Conservation (phyloP, 2,797 vertebrate genomes). For the Macropus fuliginosus region DNA sequence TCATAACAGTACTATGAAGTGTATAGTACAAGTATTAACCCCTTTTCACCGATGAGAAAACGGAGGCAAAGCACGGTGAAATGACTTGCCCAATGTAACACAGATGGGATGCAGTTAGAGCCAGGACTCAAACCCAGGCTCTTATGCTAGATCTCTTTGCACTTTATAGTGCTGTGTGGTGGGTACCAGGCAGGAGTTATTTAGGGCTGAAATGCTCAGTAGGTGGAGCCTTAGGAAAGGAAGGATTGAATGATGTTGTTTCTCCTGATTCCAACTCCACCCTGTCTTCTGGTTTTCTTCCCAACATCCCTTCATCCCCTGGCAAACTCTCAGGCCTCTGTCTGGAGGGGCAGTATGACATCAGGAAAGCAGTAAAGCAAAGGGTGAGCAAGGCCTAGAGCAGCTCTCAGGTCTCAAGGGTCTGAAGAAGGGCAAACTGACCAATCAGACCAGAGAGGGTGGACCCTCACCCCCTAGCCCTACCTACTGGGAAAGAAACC, state of each 20-base stretch:
- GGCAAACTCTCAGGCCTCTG: neutral
- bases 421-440: neutral
- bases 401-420: neutral
- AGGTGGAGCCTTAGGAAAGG: neutral
- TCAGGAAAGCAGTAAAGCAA: neutral
- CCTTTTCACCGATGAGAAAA: neutral
- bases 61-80: neutral
- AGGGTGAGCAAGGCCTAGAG: neutral
- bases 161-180: neutral
- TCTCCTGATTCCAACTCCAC: neutral
- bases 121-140: neutral
- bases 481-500: neutral
- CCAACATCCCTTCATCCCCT: neutral
- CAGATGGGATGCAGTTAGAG: neutral
- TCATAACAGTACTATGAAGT: neutral
- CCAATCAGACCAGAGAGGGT: neutral
- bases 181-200: neutral
- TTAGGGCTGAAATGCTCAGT: neutral
- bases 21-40: neutral
- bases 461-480: neutral
- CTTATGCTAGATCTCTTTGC: neutral
- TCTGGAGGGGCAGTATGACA: neutral
- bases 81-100: neutral
- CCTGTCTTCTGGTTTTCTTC: neutral
- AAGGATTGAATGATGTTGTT: neutral